Conservation (phyloP, 2,113 vertebrate genomes). For the Brachyistius frenatus region DNA sequence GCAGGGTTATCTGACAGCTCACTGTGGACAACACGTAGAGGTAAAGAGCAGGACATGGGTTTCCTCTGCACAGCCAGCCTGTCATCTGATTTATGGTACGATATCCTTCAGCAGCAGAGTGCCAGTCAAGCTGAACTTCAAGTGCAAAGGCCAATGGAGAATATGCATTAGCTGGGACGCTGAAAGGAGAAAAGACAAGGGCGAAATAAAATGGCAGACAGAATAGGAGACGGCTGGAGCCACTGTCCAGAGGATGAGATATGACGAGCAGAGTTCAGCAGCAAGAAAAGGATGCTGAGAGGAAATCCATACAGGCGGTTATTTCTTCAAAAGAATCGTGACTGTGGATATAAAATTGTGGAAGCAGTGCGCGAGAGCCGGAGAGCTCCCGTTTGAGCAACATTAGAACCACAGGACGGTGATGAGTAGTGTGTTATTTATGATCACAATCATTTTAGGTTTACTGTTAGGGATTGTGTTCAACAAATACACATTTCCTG, state of each 20-base stretch:
- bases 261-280: constrained; percentile 31
- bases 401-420: too few relatives aligned
- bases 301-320: constrained; percentile 61
- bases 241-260: constrained; percentile 64
- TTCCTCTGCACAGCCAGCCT: constrained; percentile 8
- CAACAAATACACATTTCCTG: too few relatives aligned
- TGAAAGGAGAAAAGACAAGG: constrained; percentile 42
- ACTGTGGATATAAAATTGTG: neutral
- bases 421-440: too few relatives aligned
- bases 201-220: constrained; percentile 61
- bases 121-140: constrained; percentile 42
- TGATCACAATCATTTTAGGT: too few relatives aligned
- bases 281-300: constrained; percentile 6
- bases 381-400: too few relatives aligned
- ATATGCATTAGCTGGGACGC: constrained; percentile 46
- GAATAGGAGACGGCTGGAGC: constrained; percentile 57
- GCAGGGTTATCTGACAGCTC: constrained; percentile 21
- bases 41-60: constrained; percentile 16
- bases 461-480: too few relatives aligned
- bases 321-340: constrained; percentile 23
- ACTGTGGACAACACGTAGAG: constrained; percentile 8
- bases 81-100: constrained; percentile 37
- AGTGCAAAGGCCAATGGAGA: constrained; percentile 45
- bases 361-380: too few relatives aligned
- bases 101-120: constrained; percentile 29